These are phyloP conservation scores for Pseudeuparius sepicola DNA, from an alignment of 2,888 invertebrate genomes.

Conservation along the genomic window DNA sequence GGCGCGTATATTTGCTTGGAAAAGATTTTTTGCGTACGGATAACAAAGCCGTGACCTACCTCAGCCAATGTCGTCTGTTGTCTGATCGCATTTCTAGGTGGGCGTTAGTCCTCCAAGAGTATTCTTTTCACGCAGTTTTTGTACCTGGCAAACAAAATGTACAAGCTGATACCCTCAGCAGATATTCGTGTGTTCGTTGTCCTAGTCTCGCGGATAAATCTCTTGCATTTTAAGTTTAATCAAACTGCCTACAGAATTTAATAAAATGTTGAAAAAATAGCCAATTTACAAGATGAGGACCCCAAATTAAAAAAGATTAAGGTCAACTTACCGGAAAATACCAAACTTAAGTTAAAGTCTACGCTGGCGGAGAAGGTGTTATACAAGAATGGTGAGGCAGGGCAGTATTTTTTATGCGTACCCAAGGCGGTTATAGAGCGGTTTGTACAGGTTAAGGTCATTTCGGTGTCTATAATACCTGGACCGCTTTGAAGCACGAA, in stretches of 20 bases:
- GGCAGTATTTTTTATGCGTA: constrained; percentile 11
- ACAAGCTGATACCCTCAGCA: constrained; percentile 6
- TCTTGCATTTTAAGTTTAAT: neutral
- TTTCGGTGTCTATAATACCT: constrained; percentile 16
- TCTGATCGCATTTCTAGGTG: too few relatives aligned
- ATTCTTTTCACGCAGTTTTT: too few relatives aligned
- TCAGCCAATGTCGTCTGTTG: too few relatives aligned
- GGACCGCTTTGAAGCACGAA: constrained; percentile 12
- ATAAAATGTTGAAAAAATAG: neutral
- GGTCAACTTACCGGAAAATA: too few relatives aligned
- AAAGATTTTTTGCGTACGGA: too few relatives aligned
- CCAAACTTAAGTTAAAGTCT: too few relatives aligned
- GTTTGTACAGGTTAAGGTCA: constrained; percentile 16
- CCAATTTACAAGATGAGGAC: constrained; percentile 1
- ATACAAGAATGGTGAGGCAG: constrained; percentile 2
- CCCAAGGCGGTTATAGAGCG: too few relatives aligned
- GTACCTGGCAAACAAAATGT: constrained; percentile 1
- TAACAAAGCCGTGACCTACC: too few relatives aligned
- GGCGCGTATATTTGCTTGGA: constrained; percentile 4
- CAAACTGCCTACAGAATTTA: neutral
- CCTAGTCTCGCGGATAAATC: constrained; percentile 5
- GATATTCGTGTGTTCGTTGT: constrained; percentile 9
- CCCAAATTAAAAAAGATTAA: neutral
- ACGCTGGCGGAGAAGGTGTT: constrained; percentile 5
- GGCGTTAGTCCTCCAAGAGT: too few relatives aligned